Evolutionary conservation across 1,140 invertebrate species (phyloP).

Genomic region (Zaprionus africanus): DNA sequence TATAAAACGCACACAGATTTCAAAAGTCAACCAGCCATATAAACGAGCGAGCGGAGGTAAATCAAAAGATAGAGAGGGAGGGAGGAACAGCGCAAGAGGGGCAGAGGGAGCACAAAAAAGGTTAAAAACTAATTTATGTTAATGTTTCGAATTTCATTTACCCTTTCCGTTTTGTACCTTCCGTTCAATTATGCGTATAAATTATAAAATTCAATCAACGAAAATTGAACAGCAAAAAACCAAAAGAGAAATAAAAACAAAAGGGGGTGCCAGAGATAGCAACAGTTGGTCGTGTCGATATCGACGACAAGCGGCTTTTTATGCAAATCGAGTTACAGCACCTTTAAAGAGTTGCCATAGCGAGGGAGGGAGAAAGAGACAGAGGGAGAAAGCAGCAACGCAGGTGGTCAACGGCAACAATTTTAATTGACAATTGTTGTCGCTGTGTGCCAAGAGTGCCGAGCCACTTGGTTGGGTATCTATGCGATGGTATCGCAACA

Average conservation of each 20-base stretch:
- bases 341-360: conserved; percentile 31
- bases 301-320: conserved; percentile 43
- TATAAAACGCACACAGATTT: conserved; percentile 6
- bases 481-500: conserved; percentile 27
- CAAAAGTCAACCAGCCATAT: conserved; percentile 15
- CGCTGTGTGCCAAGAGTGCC: conserved; percentile 9
- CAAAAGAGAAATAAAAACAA: neutral
- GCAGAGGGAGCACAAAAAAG: neutral
- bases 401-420: conserved; percentile 24
- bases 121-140: conserved; percentile 21
- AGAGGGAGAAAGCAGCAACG: neutral
- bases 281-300: conserved; percentile 58
- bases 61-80: neutral
- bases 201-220: conserved; percentile 74
- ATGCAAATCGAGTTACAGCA: conserved; percentile 58
- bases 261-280: conserved; percentile 21
- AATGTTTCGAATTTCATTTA: conserved; percentile 17
- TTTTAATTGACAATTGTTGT: conserved; percentile 71
- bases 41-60: neutral
- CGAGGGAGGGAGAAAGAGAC: neutral
- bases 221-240: conserved; percentile 37
- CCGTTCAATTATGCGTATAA: conserved; percentile 68
- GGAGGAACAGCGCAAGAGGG: neutral
- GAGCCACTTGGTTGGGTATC: conserved; percentile 27
- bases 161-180: conserved; percentile 1